A percentile compares a stretch with the other conserved stretches of the same genome.
phyloP scores from a whole-genome alignment of 2,888 invertebrate species.

The Drosophila recens region DNA sequence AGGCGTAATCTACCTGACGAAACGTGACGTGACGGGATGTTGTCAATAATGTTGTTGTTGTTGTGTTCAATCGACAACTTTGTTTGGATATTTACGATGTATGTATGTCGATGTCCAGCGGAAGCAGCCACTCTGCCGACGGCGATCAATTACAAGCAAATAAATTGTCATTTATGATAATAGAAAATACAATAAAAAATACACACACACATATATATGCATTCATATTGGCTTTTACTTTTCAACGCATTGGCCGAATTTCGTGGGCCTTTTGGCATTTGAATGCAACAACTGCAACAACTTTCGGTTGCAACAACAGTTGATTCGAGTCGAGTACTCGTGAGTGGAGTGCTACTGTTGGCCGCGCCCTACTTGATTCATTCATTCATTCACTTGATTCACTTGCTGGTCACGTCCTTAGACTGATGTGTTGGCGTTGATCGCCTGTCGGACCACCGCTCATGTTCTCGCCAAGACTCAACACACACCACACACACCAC shows the following conservation, averaged over 20 bases:
- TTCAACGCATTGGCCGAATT: constrained; percentile 53
- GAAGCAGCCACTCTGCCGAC: constrained; percentile 49
- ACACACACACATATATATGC: neutral
- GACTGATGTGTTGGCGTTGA: constrained; percentile 66
- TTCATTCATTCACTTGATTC: constrained; percentile 24
- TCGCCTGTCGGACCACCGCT: constrained; percentile 75
- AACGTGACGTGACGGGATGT: constrained; percentile 84
- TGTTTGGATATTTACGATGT: constrained; percentile 78
- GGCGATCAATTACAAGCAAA: constrained; percentile 73
- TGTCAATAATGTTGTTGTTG: constrained; percentile 78
- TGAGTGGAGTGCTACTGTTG: constrained; percentile 11
- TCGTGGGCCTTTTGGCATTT: constrained; percentile 38
- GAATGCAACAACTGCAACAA: constrained; percentile 56
- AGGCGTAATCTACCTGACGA: constrained; percentile 47
- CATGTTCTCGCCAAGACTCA: constrained; percentile 53
- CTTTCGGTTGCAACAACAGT: constrained; percentile 27
- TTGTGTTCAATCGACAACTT: constrained; percentile 76
- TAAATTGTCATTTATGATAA: constrained; percentile 68
- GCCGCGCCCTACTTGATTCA: constrained; percentile 57
- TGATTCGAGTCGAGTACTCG: neutral
- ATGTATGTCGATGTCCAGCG: constrained; percentile 63
- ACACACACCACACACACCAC: constrained; percentile 12
- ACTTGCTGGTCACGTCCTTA: constrained; percentile 64
- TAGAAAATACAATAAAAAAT: constrained; percentile 54
- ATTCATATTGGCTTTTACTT: constrained; percentile 50